Conservation (phyloP, 2,888 invertebrate genomes). For the Papilio protenor region DNA sequence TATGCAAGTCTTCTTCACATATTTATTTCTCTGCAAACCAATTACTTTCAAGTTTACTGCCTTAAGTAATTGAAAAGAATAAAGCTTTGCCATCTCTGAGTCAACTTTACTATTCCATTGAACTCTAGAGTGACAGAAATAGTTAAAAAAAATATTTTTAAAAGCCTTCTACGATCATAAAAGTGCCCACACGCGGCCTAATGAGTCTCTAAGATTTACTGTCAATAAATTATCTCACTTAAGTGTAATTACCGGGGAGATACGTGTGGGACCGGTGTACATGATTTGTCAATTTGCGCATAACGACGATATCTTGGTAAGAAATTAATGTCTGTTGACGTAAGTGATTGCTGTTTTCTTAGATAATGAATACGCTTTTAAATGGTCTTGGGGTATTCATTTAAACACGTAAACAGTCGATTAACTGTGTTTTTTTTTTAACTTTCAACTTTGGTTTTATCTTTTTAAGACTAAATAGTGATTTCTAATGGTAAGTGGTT, state of each 20-base stretch:
- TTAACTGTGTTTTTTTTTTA: neutral
- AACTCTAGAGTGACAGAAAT: constrained; percentile 53
- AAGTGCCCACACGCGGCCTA: constrained; percentile 78
- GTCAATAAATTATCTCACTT: constrained; percentile 76
- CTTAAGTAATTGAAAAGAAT: constrained; percentile 9
- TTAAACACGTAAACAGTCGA: neutral
- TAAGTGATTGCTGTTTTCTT: constrained; percentile 24
- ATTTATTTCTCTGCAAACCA: neutral
- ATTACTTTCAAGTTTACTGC: constrained; percentile 3
- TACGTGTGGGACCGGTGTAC: constrained; percentile 47
- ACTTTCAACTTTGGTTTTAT: neutral
- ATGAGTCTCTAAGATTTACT: constrained; percentile 76
- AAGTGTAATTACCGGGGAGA: constrained; percentile 65
- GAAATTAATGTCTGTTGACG: constrained; percentile 4
- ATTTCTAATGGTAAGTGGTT: neutral
- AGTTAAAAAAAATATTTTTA: constrained; percentile 43
- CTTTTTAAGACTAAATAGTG: neutral
- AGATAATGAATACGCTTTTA: constrained; percentile 21
- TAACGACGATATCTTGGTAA: neutral
- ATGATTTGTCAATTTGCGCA: constrained; percentile 38
- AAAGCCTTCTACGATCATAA: constrained; percentile 66
- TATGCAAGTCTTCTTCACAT: neutral
- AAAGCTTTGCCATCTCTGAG: constrained; percentile 5
- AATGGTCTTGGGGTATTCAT: neutral
- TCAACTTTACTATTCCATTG: constrained; percentile 52